Evolutionary conservation across 1,140 invertebrate genomes (phyloP), one percentile per base, ranked within the genome.

Genomic region (Drosophila varians): DNA sequence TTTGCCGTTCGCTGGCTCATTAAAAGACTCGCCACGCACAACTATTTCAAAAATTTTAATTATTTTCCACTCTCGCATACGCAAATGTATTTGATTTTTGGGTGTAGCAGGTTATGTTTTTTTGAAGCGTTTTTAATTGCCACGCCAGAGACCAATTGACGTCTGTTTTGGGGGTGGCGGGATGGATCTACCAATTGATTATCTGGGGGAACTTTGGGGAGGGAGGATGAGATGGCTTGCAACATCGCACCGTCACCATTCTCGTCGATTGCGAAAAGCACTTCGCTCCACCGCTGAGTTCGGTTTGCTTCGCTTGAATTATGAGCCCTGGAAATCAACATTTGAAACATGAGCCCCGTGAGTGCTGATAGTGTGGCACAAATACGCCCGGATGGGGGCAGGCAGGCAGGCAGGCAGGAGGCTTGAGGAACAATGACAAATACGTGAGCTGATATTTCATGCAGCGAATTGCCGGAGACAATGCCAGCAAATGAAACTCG

Each of bases 31-130:
- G 54, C 69, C 78, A 28, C 43, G 71, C 60, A 53, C 66, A 86
- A 86, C 76, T 73, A 84, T 86, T 86, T 80, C 2, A 74, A 77
- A 86, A 76, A 84, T 84, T 84, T 84, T 73, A 77, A 77, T 83
- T 74, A 83, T 83, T 83, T 75, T 78, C 76, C 79, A 77, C 73
- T 57, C 76, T 54, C 55, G 77, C 65, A 62, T 62, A 47, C 36
- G 23, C 28, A 36, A 12, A 16, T 43, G 9, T 8, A 31, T 34
- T 14, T 38, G 12, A 4, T 1, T 38, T 12, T 51, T 43, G 49
- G 72, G 60, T 60, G 56, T 77, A 52, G 53, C 58, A 42, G 45
- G 60, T 65, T 66, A 14, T 66, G n/a, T 66, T 64, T 56, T 71
- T 69, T 66, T 77, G 68, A 80, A 62, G 54, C 78, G 57, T 61